These are phyloP conservation scores for Meiosimyza decipiens DNA, from an alignment of 2,888 invertebrate species.

Conservation along the genomic window DNA sequence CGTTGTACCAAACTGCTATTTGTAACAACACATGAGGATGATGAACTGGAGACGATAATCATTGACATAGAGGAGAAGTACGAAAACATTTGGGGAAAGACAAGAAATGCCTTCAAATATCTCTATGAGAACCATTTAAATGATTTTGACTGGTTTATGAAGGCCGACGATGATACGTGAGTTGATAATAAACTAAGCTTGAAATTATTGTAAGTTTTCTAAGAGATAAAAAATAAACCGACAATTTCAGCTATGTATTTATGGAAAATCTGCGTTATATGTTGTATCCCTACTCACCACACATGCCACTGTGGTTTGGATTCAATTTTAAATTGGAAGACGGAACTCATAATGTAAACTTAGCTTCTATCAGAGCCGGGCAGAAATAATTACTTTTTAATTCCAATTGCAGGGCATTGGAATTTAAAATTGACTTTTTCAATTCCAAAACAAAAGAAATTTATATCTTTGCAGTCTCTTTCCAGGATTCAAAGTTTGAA, in stretches of 20 bases:
- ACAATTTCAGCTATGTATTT: slow-evolving; percentile 75
- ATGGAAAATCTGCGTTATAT: slow-evolving; percentile 93
- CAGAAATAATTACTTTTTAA: too few relatives aligned
- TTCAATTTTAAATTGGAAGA: slow-evolving; percentile 84
- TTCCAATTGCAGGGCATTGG: too few relatives aligned
- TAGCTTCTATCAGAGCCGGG: too few relatives aligned
- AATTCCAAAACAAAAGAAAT: too few relatives aligned
- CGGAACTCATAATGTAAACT: slow-evolving; percentile 59
- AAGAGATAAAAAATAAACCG: too few relatives aligned
- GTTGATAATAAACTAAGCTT: slow-evolving; percentile 65
- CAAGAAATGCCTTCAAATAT: slow-evolving; percentile 91
- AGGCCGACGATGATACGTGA: slow-evolving; percentile 99
- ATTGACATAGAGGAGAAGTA: slow-evolving; percentile 81
- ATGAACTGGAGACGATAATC: slow-evolving; percentile 79
- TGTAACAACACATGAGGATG: slow-evolving; percentile 83
- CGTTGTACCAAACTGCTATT: slow-evolving; percentile 90
- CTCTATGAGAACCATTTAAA: slow-evolving; percentile 83
- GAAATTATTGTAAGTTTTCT: slow-evolving; percentile 51
- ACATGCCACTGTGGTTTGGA: slow-evolving; percentile 85
- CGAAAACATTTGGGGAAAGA: slow-evolving; percentile 94
- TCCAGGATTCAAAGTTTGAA: too few relatives aligned
- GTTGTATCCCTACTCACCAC: slow-evolving; percentile 78
- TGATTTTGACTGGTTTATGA: slow-evolving; percentile 95
- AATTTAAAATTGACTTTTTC: too few relatives aligned
- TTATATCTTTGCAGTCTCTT: too few relatives aligned